These are phyloP conservation scores for Rhopalosiphum maidis DNA, from an alignment of 1,140 invertebrate genomes.

Conservation along the genomic window DNA sequence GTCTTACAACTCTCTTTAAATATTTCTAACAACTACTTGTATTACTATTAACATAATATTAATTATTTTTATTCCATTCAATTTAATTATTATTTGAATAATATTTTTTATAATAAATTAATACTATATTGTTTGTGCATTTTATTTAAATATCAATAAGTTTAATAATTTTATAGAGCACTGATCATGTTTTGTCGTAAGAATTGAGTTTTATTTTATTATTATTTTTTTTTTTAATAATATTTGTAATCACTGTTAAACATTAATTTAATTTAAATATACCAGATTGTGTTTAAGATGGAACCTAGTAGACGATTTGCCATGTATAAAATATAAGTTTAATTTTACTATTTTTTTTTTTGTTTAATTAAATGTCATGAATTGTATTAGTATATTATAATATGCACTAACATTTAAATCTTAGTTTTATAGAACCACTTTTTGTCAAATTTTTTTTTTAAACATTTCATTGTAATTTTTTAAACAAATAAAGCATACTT, in stretches of 20 bases:
- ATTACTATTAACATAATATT: background rate
- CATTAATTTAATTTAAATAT: background rate
- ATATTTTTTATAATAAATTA: background rate
- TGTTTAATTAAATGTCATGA: background rate
- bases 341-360: background rate
- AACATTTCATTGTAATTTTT: background rate
- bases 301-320: background rate
- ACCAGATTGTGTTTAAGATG: background rate
- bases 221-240: background rate
- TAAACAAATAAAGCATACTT: slow-evolving; percentile 9
- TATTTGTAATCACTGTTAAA: background rate
- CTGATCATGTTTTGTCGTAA: background rate
- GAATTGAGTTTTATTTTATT: background rate
- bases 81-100: background rate
- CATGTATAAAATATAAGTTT: background rate
- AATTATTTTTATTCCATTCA: background rate
- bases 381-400: background rate
- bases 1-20: background rate
- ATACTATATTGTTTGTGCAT: background rate
- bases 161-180: background rate
- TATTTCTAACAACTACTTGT: background rate
- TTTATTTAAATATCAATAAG: background rate
- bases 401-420: background rate
- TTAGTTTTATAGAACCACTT: background rate
- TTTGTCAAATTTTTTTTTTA: background rate